These are phyloP conservation scores for Ectobius pallidus DNA, from an alignment of 2,888 invertebrate genomes.

Conservation along the genomic window DNA sequence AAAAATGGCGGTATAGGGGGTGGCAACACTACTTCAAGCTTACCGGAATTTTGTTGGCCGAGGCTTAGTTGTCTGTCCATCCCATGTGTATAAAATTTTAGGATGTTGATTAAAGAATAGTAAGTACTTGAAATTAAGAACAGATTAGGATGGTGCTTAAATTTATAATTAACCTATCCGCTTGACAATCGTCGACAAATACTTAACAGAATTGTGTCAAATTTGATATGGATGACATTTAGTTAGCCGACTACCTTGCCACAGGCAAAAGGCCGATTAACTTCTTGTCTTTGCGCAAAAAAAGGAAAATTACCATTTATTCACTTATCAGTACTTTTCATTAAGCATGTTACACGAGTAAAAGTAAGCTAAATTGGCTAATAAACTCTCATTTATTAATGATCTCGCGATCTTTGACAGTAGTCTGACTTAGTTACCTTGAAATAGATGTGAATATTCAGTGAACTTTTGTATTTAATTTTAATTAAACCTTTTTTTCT, in stretches of 20 bases:
- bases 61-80: slow-evolving; percentile 38
- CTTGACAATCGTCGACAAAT: background rate
- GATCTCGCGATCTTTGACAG: too few relatives aligned
- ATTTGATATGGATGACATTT: background rate
- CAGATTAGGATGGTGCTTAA: background rate
- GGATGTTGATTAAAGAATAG: slow-evolving; percentile 76
- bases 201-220: background rate
- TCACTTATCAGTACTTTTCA: background rate
- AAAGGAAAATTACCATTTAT: slow-evolving; percentile 4
- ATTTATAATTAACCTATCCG: background rate
- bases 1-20: background rate
- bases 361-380: too few relatives aligned
- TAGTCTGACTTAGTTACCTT: too few relatives aligned
- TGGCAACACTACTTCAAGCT: background rate
- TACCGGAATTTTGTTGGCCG: slow-evolving; percentile 21
- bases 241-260: background rate
- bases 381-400: too few relatives aligned
- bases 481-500: slow-evolving; percentile 56
- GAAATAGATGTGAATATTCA: too few relatives aligned
- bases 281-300: slow-evolving; percentile 17
- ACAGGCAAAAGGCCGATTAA: slow-evolving; percentile 10
- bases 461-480: background rate
- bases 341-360: background rate
- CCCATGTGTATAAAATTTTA: slow-evolving; percentile 52
- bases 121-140: slow-evolving; percentile 57